These are phyloP conservation scores for Aldabrachelys gigantea DNA, from an alignment of 2,113 vertebrate genomes.

Conservation along the genomic window DNA sequence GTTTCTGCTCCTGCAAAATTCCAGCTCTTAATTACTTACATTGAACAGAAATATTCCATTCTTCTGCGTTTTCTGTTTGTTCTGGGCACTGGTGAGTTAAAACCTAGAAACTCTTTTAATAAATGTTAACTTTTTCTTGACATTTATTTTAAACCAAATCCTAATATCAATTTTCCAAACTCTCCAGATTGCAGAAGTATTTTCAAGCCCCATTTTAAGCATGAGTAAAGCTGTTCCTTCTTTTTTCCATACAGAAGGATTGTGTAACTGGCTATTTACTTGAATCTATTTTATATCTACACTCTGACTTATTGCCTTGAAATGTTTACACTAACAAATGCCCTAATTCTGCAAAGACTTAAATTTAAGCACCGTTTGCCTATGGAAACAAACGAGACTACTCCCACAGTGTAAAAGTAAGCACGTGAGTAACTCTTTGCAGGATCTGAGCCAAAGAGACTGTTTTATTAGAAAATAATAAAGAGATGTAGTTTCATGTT, in stretches of 20 bases:
- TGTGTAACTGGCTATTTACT: neutral
- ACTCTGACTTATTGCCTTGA: neutral
- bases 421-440: neutral
- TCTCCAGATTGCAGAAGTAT: neutral
- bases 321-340: neutral
- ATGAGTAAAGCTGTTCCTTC: neutral
- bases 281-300: neutral
- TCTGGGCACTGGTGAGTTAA: neutral
- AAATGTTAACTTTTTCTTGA: neutral
- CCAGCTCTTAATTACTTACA: neutral
- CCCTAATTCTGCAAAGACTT: neutral
- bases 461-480: slow-evolving; percentile 1
- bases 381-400: neutral
- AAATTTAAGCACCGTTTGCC: neutral
- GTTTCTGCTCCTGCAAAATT: neutral
- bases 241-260: neutral
- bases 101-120: neutral
- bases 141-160: neutral
- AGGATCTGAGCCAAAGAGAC: slow-evolving; percentile 2
- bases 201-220: neutral
- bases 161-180: neutral
- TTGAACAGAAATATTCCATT: neutral
- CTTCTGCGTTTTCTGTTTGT: neutral
- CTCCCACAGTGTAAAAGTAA: slow-evolving; percentile 1
- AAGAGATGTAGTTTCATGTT: neutral